Conservation (phyloP, 2,888 invertebrate genomes). For the Drosophila borborema region DNA sequence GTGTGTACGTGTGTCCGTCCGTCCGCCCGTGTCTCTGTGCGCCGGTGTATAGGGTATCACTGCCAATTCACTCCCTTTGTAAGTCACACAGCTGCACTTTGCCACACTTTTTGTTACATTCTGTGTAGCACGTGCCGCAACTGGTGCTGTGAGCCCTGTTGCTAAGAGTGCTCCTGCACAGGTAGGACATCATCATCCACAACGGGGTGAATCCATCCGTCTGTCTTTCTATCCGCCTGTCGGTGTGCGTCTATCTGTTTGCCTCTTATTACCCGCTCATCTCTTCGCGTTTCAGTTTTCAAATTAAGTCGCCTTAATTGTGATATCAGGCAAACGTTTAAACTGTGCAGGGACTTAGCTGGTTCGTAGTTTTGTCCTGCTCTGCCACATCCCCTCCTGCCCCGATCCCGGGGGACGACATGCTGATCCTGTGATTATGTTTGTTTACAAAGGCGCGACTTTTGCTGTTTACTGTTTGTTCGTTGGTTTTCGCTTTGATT, state of each 20-base stretch:
- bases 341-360: slow-evolving; percentile 63
- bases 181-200: slow-evolving; percentile 54
- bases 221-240: slow-evolving; percentile 14
- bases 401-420: slow-evolving; percentile 25
- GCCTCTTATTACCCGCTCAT: slow-evolving; percentile 46
- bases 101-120: slow-evolving; percentile 70
- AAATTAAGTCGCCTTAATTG: slow-evolving; percentile 83
- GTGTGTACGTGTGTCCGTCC: slow-evolving; percentile 26
- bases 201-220: slow-evolving; percentile 54
- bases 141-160: slow-evolving; percentile 46
- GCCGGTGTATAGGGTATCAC: slow-evolving; percentile 37
- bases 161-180: slow-evolving; percentile 49
- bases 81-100: slow-evolving; percentile 73
- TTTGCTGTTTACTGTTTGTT: slow-evolving; percentile 69
- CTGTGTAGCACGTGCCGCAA: slow-evolving; percentile 70
- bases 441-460: slow-evolving; percentile 79
- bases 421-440: slow-evolving; percentile 75
- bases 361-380: slow-evolving; percentile 15
- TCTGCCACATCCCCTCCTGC: not conserved
- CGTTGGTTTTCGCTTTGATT: slow-evolving; percentile 64
- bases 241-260: slow-evolving; percentile 22
- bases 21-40: slow-evolving; percentile 10
- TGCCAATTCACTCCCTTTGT: slow-evolving; percentile 23
- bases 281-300: slow-evolving; percentile 70
- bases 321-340: slow-evolving; percentile 80